Conservation (phyloP, 2,888 invertebrate species). For the Xestia ashworthii region DNA sequence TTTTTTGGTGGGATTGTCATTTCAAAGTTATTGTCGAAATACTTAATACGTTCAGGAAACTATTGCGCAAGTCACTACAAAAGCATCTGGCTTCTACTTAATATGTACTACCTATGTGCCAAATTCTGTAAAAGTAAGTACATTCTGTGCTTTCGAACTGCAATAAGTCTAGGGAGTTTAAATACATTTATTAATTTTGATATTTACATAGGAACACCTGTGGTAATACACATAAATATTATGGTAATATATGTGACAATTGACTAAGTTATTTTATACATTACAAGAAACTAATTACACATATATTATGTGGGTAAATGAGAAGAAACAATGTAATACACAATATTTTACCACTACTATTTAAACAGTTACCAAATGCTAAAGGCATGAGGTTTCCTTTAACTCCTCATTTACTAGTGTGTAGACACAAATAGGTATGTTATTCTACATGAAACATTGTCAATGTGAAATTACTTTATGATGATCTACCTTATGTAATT, state of each 20-base stretch:
- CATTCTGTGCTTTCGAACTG: conserved; percentile 67
- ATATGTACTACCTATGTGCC: conserved; percentile 67
- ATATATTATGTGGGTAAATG: neutral
- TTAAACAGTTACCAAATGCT: conserved; percentile 32
- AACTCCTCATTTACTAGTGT: conserved; percentile 7
- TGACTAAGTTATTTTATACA: conserved; percentile 47
- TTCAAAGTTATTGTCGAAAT: conserved; percentile 77
- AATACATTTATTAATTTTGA: conserved; percentile 50
- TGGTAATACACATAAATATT: conserved; percentile 44
- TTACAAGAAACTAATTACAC: conserved; percentile 15
- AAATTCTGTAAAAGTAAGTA: conserved; percentile 67
- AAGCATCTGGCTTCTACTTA: conserved; percentile 69
- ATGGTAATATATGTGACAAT: conserved; percentile 47
- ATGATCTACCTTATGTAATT: conserved; percentile 45
- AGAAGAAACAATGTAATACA: conserved; percentile 3
- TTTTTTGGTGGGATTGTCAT: conserved; percentile 77
- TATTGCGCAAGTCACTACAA: conserved; percentile 69
- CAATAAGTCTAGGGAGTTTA: conserved; percentile 40
- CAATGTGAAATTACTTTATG: conserved; percentile 23
- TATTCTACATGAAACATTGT: conserved; percentile 43
- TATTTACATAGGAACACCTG: conserved; percentile 62
- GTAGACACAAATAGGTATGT: conserved; percentile 22
- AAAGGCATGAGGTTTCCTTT: conserved; percentile 18
- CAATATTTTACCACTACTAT: conserved; percentile 21
- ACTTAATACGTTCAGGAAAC: conserved; percentile 60